Base-by-base conservation (phyloP, 2,888 invertebrate genomes). In the Melanostoma mellinum region DNA sequence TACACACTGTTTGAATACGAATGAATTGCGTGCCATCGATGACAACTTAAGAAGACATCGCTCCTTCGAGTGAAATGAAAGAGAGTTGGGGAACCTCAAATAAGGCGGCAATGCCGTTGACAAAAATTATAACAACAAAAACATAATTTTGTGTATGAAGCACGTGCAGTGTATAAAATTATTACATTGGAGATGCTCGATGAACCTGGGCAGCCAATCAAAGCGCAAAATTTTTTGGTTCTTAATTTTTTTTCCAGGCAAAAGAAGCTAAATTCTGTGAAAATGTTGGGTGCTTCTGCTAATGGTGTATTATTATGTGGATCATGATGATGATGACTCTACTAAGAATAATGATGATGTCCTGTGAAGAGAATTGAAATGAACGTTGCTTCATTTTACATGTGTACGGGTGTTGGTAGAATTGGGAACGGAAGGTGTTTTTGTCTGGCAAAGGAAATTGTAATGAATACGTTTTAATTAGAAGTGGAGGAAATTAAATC, bases 11-110 rank as follows among this genome's bases (percentile, higher is more conserved):
- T 30, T 68, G 68, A 69, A 79, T 79, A 74, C 44, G 74, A 79
- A 69, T 74, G 74, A 68, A 79, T 74, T 72, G 58, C 65, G 63
- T 58, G 72, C 56, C 72, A 65, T 78, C 74, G 79, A 74, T 79
- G 65, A 58, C 78, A 68, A 61, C 60, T 73, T 67, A 73, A 36
- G 9, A 42, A 35, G 4, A 55, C 6, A 10, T 30, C 48, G 48
- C 5, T 48, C n/a, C 10, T 50, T 35, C n/a, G 35, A 53, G 10
- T 44, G 8, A 40, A 33, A 55, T 56, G n/a, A 44, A 9, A 36
- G n/a, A 4, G 67, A 9, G 35, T 36, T 4, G 30, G 33, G 30
- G 32, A 20, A 48, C 30, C 40, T 74, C 67, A 61, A 60, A 61
- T 61, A 46, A n/a, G 10, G n/a, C 61, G 38, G 50, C 42, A 40